A percentile compares a stretch with the other conserved stretches of the same genome.
Evolutionary conservation across 1,140 invertebrate genomes (phyloP).

Genomic region (Nylanderia fulva): DNA sequence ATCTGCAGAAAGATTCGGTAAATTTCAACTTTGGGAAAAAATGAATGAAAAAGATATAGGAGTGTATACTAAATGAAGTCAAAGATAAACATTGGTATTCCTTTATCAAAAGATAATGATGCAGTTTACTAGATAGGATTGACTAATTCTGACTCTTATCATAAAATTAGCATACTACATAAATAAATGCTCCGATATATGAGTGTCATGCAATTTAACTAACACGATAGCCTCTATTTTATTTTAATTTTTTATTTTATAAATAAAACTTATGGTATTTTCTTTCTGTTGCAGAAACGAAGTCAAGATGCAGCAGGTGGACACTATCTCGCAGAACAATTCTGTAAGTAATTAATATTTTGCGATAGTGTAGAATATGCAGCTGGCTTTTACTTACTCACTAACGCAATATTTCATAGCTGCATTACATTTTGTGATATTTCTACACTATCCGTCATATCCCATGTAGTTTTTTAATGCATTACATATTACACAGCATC

Average conservation of each 20-base stretch:
- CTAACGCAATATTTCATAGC: conserved; percentile 69
- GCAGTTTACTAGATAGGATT: conserved; percentile 3
- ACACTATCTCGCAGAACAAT: conserved; percentile 87
- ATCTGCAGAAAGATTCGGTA: neutral
- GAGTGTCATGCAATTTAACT: neutral
- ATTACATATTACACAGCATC: conserved; percentile 54
- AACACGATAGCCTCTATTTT: conserved; percentile 7
- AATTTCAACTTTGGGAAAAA: neutral
- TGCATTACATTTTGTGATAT: conserved; percentile 54
- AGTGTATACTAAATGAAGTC: neutral
- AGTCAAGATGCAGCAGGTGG: conserved; percentile 88
- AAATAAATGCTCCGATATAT: conserved; percentile 1
- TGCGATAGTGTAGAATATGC: conserved; percentile 57
- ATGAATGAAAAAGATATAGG: neutral
- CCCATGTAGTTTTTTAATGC: conserved; percentile 40
- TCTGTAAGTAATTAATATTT: conserved; percentile 83
- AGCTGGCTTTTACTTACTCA: conserved; percentile 75
- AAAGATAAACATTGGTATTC: neutral
- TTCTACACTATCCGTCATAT: neutral
- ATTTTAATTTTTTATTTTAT: conserved; percentile 4
- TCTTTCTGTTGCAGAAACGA: conserved; percentile 83
- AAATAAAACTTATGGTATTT: conserved; percentile 13
- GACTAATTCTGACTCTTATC: neutral
- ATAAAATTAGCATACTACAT: neutral
- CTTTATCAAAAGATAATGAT: neutral